Percentiles rank a stretch among this genome's conserved stretches.
These are phyloP conservation scores for Pollenia angustigena DNA, from an alignment of 2,888 invertebrate species.

Conservation along the genomic window DNA sequence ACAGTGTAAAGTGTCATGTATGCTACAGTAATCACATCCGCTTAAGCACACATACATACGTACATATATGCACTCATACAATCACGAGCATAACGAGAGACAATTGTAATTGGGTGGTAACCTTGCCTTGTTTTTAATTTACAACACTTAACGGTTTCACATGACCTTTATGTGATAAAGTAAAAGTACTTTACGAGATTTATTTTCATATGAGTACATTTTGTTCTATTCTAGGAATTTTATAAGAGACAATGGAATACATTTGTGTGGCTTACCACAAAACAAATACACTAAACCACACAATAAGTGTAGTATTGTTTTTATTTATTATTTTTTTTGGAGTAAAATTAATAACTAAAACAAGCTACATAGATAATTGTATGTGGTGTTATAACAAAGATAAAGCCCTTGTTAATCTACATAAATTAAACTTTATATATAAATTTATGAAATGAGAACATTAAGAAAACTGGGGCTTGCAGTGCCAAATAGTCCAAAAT, in stretches of 20 bases:
- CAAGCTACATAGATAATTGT: not conserved
- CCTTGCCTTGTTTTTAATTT: slow-evolving; percentile 67
- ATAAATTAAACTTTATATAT: not conserved
- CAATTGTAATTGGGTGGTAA: slow-evolving; percentile 62
- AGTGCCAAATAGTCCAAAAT: too few species aligned
- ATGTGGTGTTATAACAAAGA: not conserved
- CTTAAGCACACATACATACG: not conserved
- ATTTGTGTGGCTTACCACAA: not conserved
- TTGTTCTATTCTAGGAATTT: slow-evolving; percentile 1
- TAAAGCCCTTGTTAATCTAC: not conserved
- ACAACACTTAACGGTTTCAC: slow-evolving; percentile 68
- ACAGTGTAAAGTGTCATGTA: slow-evolving; percentile 56
- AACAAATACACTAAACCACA: not conserved
- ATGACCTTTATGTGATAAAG: slow-evolving; percentile 69
- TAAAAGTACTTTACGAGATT: slow-evolving; percentile 56
- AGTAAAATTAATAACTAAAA: slow-evolving; percentile 30
- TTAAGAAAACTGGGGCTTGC: too few species aligned
- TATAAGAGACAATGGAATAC: not conserved
- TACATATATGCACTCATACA: not conserved
- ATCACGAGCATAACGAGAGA: slow-evolving; percentile 12
- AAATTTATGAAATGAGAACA: too few species aligned
- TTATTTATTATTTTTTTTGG: not conserved
- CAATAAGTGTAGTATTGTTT: not conserved
- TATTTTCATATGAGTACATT: not conserved
- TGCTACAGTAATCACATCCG: slow-evolving; percentile 59